Conservation (phyloP, 2,888 invertebrate genomes). For the Andrena bicolor region DNA sequence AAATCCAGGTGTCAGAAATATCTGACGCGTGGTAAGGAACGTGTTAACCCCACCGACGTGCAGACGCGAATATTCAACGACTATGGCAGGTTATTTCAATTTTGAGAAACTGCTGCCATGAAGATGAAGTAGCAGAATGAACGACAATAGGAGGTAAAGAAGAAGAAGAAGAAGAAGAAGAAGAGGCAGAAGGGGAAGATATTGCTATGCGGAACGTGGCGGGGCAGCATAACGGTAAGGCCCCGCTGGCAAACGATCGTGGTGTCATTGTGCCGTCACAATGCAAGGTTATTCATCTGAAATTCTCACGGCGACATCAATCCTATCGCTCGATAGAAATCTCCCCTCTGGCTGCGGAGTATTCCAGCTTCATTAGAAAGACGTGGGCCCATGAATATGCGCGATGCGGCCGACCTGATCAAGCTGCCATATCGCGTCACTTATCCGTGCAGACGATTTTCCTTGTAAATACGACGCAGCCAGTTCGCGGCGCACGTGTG, state of each 20-base stretch:
- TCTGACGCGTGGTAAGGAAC: too few relatives aligned
- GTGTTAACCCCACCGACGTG: neutral
- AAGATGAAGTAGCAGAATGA: neutral
- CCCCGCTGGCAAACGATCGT: constrained; percentile 80
- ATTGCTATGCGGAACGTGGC: constrained; percentile 83
- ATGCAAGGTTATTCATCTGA: constrained; percentile 84
- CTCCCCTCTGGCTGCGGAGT: constrained; percentile 67
- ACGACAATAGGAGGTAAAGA: neutral
- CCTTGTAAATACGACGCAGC: constrained; percentile 64
- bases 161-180: constrained; percentile 3
- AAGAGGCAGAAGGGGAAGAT: constrained; percentile 51
- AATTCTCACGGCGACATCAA: constrained; percentile 83
- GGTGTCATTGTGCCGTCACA: constrained; percentile 83
- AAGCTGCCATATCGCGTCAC: constrained; percentile 73
- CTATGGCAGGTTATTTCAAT: constrained; percentile 21
- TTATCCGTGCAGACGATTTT: constrained; percentile 73
- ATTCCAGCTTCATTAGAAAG: constrained; percentile 71
- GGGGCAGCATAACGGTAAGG: constrained; percentile 82
- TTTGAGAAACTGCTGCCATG: constrained; percentile 19
- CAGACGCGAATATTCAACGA: neutral
- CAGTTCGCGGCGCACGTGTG: constrained; percentile 47
- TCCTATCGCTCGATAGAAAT: constrained; percentile 83
- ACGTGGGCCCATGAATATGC: constrained; percentile 73
- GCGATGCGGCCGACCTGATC: constrained; percentile 69
- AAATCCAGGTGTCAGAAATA: too few relatives aligned